phyloP scores from a whole-genome alignment of 2,113 vertebrate species.

The Engraulis encrasicolus region DNA sequence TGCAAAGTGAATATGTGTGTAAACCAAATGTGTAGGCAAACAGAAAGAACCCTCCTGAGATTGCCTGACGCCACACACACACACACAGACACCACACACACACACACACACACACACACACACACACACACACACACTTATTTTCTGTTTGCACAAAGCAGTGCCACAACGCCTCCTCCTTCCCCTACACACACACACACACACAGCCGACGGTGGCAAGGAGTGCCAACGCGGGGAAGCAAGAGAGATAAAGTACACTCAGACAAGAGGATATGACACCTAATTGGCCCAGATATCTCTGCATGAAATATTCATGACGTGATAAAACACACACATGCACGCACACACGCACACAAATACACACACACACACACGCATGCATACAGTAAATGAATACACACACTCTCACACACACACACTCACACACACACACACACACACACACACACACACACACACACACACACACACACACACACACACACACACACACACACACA shows the following conservation, averaged over 20 bases:
- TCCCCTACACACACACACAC: constrained; percentile 37
- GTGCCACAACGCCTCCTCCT: constrained; percentile 42
- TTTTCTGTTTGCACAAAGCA: constrained; percentile 52
- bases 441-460: constrained; percentile 38
- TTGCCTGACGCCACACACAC: not conserved
- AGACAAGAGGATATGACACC: constrained; percentile 65
- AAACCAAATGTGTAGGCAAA: not conserved
- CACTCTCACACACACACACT: constrained; percentile 30
- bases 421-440: constrained; percentile 37
- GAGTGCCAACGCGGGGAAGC: constrained; percentile 20
- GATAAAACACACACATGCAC: constrained; percentile 47
- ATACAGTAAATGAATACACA: too few relatives aligned
- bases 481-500: constrained; percentile 32
- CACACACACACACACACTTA: constrained; percentile 23
- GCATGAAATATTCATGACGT: constrained; percentile 73
- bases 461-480: constrained; percentile 38
- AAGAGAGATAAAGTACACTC: constrained; percentile 46
- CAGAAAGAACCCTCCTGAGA: not conserved
- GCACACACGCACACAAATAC: constrained; percentile 38
- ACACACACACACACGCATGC: constrained; percentile 38
- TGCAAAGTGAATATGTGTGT: not conserved
- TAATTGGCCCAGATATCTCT: constrained; percentile 77
- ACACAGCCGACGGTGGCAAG: not conserved
- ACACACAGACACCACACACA: too few relatives aligned
- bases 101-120: not conserved